Base-by-base conservation (phyloP, 2,797 vertebrate species). In the Poecile montanus region DNA sequence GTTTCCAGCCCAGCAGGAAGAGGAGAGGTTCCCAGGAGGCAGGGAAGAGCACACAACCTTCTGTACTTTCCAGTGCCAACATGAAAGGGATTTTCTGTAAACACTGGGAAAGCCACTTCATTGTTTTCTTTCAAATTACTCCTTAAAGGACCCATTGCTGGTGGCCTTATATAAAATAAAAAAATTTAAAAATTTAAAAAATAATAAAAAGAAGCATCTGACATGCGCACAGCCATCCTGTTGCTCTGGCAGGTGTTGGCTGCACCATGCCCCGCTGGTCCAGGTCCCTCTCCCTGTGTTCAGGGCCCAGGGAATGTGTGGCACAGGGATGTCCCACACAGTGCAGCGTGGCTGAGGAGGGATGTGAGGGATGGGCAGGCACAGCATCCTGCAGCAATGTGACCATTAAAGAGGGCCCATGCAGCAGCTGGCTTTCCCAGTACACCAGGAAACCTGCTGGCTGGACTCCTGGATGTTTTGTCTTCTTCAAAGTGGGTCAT, bases 241-340 rank as follows among this genome's bases (percentile, higher is more conserved):
- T 30, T 38, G 56, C 53, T 27, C 30, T 36, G 89, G 84, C 56
- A 73, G 83, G 65, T 40, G 13, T 1, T 27, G 71, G 54, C 78
- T 68, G 58, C 0, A 0, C 10, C 32, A 7, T n/a, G 68, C 54
- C 57, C 63, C 1, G 0, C 48, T 1, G 0, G 7, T 22, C 68
- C 76, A 48, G n/a, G 42, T 38, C 16, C 13, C 76, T 88, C 65
- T 48, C 4, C 0, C 26, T 68, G 48, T 36, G 48, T 29, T 74
- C 72, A 23, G 47, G 3, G 2, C 58, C 16, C 19, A 17, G 15
- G 8, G 25, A 22, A 34, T 0, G 1, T 12, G 26, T 19, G 79
- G 29, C 40, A 22, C 84, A 19, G 11, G 3, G 51, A 72, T 61
- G 10, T 27, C 71, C 60, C 74, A 7, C 27, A 2, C 19, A 0